These are phyloP conservation scores for Perdita meconis DNA, from an alignment of 2,888 invertebrate genomes.

Conservation along the genomic window DNA sequence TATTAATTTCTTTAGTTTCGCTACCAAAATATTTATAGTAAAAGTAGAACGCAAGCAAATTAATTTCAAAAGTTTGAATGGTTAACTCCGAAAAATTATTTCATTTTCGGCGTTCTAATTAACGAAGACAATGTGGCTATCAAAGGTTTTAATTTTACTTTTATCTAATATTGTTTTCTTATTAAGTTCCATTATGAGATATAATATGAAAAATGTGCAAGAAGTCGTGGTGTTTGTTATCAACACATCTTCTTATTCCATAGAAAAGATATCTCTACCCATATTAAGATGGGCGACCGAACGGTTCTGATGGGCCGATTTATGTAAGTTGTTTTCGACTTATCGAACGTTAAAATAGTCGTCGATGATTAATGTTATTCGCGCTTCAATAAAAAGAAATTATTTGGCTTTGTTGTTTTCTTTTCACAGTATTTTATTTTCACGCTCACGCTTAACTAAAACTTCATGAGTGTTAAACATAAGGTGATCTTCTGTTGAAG, in stretches of 20 bases:
- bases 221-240: conserved; percentile 62
- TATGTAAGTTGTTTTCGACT: conserved; percentile 80
- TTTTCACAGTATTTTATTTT: conserved; percentile 65
- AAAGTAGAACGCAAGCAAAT: neutral
- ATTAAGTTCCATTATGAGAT: conserved; percentile 34
- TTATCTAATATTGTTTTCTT: neutral
- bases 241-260: conserved; percentile 79
- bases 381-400: conserved; percentile 61
- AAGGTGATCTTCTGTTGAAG: conserved; percentile 51
- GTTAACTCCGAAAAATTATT: conserved; percentile 50
- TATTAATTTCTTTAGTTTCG: neutral
- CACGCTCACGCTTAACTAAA: conserved; percentile 76
- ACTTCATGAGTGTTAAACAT: conserved; percentile 64
- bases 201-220: conserved; percentile 28
- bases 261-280: conserved; percentile 82
- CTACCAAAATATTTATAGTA: conserved; percentile 4
- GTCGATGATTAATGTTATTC: conserved; percentile 59
- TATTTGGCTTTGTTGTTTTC: conserved; percentile 65
- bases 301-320: conserved; percentile 79
- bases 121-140: conserved; percentile 74
- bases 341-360: conserved; percentile 68
- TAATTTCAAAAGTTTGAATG: neutral
- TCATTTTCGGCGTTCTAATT: conserved; percentile 15
- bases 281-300: conserved; percentile 79
- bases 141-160: conserved; percentile 28